These are phyloP conservation scores for Passer montanus DNA, from an alignment of 2,113 vertebrate genomes.

Conservation along the genomic window DNA sequence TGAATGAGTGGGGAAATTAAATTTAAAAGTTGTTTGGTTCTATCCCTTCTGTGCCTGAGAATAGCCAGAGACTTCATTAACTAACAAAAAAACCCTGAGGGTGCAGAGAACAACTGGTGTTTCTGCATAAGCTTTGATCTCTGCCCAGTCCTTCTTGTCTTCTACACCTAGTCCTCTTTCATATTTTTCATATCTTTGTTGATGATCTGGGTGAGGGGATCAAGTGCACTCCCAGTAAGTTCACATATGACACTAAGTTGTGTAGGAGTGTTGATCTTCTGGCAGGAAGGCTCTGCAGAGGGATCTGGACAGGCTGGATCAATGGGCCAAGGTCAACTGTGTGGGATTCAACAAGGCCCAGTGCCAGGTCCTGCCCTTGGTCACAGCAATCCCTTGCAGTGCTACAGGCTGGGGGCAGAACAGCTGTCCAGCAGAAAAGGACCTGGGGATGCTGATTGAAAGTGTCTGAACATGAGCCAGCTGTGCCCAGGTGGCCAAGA, in stretches of 20 bases:
- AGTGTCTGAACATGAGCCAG: background rate
- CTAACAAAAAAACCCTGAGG: background rate
- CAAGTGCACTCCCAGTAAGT: background rate
- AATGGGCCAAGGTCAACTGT: rapidly evolving
- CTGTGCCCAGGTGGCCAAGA: background rate
- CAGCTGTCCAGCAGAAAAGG: background rate
- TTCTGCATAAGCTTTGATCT: background rate
- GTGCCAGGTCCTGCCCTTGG: background rate
- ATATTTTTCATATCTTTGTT: background rate
- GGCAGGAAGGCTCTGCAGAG: background rate
- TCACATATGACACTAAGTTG: rapidly evolving
- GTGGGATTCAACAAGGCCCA: background rate
- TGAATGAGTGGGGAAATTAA: background rate
- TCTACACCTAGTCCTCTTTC: background rate
- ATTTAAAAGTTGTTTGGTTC: background rate
- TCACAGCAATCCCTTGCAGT: background rate
- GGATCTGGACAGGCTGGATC: background rate
- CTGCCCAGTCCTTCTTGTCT: background rate
- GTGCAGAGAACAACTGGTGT: background rate
- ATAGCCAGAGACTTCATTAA: background rate
- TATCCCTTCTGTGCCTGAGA: background rate
- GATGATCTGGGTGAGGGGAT: background rate
- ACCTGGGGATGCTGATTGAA: rapidly evolving
- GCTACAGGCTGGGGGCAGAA: background rate
- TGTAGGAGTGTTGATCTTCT: background rate